Base-by-base conservation (phyloP, 2,797 vertebrate genomes). In the Lagorchestes hirsutus region DNA sequence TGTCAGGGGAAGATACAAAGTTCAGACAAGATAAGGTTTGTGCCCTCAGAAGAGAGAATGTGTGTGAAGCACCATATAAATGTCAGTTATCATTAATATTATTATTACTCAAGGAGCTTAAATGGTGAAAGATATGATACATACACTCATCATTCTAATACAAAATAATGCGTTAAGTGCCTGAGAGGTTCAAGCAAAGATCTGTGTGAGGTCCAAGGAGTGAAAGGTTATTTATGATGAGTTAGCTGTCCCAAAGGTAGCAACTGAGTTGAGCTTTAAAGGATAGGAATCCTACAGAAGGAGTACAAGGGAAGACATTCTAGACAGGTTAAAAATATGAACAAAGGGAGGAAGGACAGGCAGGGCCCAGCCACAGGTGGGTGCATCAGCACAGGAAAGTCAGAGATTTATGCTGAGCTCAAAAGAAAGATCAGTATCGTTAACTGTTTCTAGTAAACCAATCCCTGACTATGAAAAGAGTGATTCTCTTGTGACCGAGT, bases 401-500 rank as follows among this genome's bases (percentile, higher is more conserved):
- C 74, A 87, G 40, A 27, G 46, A 27, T 22, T 46, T 87, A 87
- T 1, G 9, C 90, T n/a, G 24, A 2, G 11, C 29, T 18, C 52
- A 74, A 82, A 90, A 46, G 57, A 13, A n/a, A 97, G 40, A 87
- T 54, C 50, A n/a, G 74, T 24, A 22, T 58, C 5, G 58, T 74
- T n/a, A 10, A 40, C 90, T 54, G 87, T 22, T 87, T 92, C 62
- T 91, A 54, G n/a, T 57, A 95, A 97, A 92, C 94, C 29, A 95
- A 92, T 91, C 18, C 34, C 93, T 40, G 93, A 46, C 28, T 67
- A 90, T 55, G 46, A 40, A 93, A 95, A 95, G 40, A 56, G 55
- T 96, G 54, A 27, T 40, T 22, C 54, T 55, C 62, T 67, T 22
- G 52, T 93, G 91, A 14, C 40, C 55, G 0, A 52, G 54, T 93